Evolutionary conservation across 1,140 invertebrate genomes (phyloP), one percentile per base, ranked within the genome.

Genomic region (Drosophila micromelanica): DNA sequence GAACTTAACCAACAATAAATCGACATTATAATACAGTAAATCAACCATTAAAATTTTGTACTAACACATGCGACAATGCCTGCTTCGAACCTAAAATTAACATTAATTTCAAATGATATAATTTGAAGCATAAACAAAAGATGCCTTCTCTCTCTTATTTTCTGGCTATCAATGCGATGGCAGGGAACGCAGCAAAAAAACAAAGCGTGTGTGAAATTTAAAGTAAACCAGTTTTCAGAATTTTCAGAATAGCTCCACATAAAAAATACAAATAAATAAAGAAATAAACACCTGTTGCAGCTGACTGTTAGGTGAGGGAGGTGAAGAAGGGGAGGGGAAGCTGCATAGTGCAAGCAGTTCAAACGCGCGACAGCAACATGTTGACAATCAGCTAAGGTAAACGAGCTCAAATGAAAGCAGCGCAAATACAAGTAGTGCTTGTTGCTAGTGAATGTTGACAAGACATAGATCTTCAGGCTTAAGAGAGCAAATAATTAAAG

Each of bases 171-270:
- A 85, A 76, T 73, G 68, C 59, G 69, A 55, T 38, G 55, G 80
- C 80, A 80, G 80, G 80, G 81, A 86, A 64, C 72, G 60, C 76
- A 86, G 80, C 59, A 86, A 78, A 62, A 49, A 30, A 55, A 55
- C 20, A 32, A n/a, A 12, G n/a, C 59, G 43, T 56, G 40, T 54
- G 49, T 54, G 8, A 57, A 68, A 54, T 27, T 6, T 30, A 2
- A 48, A 17, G 23, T 45, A 67, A 67, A 59, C 63, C 55, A 52
- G 70, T 60, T 67, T 59, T 12, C 1, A 20, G 15, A 9, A 38
- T 32, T 40, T 63, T 56, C 9, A 72, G 61, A 65, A 60, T 38
- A 59, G 43, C 48, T 43, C 12, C 51, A 63, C 43, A 54, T 38
- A 32, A 35, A 55, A 46, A 49, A 23, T 15, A 37, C 11, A 42